Conservation (phyloP, 2,797 vertebrate genomes). For the Chlorospingus semifuscus region DNA sequence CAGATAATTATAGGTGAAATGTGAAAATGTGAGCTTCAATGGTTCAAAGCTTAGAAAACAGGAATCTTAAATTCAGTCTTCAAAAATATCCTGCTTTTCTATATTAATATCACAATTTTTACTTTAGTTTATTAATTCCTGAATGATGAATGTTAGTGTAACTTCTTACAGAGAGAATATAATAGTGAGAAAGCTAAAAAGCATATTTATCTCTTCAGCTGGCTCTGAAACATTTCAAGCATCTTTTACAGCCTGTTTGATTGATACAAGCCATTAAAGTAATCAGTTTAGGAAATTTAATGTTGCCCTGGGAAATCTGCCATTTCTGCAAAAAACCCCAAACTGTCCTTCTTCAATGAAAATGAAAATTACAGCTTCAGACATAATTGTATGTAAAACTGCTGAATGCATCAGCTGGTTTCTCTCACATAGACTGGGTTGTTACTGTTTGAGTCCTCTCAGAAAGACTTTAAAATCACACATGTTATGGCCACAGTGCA, state of each 20-base stretch:
- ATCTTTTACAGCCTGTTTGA: neutral
- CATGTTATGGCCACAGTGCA: rapidly evolving
- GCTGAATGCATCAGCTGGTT: neutral
- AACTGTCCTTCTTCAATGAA: neutral
- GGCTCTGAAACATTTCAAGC: neutral
- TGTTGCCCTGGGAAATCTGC: neutral
- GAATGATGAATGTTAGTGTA: neutral
- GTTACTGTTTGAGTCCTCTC: neutral
- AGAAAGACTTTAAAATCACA: neutral
- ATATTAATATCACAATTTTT: neutral
- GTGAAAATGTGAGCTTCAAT: neutral
- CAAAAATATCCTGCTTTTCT: neutral
- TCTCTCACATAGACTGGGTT: neutral
- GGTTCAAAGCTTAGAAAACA: neutral
- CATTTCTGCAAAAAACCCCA: neutral
- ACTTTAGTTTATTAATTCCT: neutral
- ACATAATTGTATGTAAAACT: neutral
- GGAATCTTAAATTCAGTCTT: neutral
- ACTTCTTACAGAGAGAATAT: neutral
- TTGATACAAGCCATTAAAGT: conserved; percentile 1
- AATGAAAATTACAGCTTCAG: conserved; percentile 1
- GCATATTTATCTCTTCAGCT: neutral
- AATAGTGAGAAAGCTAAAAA: neutral
- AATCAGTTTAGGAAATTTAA: conserved; percentile 13
- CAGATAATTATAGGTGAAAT: neutral